phyloP scores from a whole-genome alignment of 2,888 invertebrate genomes.

The Caenorhabditis wallacei region DNA sequence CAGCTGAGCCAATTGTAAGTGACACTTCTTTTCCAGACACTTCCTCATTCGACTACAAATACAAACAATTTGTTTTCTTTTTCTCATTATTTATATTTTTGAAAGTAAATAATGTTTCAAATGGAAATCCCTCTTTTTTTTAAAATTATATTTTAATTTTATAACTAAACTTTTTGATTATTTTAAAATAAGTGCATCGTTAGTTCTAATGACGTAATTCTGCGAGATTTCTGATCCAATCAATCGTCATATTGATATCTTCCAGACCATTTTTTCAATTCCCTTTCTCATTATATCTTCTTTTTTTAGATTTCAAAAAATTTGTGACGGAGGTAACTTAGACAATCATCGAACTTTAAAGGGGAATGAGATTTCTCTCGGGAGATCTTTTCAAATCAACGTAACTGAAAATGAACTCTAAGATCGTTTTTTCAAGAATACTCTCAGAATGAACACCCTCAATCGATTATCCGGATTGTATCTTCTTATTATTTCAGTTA shows the following conservation, averaged over 20 bases:
- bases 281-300: background rate
- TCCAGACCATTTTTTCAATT: background rate
- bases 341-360: slow-evolving; percentile 10
- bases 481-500: background rate
- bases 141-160: slow-evolving; percentile 14
- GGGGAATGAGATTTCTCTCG: slow-evolving; percentile 15
- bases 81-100: background rate
- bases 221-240: background rate
- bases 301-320: slow-evolving; percentile 5
- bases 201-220: slow-evolving; percentile 6
- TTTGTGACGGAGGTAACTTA: slow-evolving; percentile 7
- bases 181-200: slow-evolving; percentile 7
- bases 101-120: background rate
- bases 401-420: slow-evolving; percentile 24
- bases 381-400: background rate
- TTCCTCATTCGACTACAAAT: slow-evolving; percentile 40
- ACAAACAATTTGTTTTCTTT: slow-evolving; percentile 23
- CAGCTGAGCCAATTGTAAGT: slow-evolving; percentile 39
- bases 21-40: slow-evolving; percentile 16
- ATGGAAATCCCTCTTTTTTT: background rate
- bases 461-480: slow-evolving; percentile 38
- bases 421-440: slow-evolving; percentile 25
- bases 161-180: background rate
- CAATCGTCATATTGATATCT: background rate
- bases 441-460: slow-evolving; percentile 15